A percentile compares a stretch with the other conserved stretches of the same genome.
phyloP scores from a whole-genome alignment of 30 jellyfish, hydroid and myxozoan species.

The Hydractinia symbiolongicarpus region DNA sequence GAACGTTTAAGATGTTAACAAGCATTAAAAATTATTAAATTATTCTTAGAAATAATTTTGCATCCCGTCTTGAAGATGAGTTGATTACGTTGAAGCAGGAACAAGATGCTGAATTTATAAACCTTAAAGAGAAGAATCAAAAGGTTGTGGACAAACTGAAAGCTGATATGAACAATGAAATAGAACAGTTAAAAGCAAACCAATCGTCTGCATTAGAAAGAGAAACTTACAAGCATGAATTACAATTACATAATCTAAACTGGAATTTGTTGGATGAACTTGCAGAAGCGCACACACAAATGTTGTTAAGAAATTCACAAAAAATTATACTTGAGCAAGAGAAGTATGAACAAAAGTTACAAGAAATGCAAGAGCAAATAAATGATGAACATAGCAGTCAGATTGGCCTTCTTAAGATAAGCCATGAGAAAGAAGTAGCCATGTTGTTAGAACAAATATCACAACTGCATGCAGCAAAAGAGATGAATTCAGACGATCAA shows the following conservation, averaged over 20 bases:
- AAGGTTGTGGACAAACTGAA: too few species aligned
- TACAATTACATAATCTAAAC: background rate
- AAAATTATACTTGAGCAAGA: background rate
- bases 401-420: too few species aligned
- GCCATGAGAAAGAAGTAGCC: background rate
- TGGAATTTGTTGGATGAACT: background rate
- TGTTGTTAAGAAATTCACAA: background rate
- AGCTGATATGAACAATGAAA: background rate
- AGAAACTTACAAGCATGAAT: background rate
- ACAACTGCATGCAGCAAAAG: background rate
- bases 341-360: too few species aligned
- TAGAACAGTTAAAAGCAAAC: background rate
- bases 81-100: too few species aligned
- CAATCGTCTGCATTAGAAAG: background rate
- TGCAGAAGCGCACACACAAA: conserved; percentile 11
- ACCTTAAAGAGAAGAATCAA: too few species aligned
- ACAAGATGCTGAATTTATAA: too few species aligned
- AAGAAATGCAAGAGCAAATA: background rate
- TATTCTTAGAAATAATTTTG: too few species aligned
- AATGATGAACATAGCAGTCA: background rate
- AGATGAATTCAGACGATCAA: background rate
- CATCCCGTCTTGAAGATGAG: too few species aligned
- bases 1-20: too few species aligned
- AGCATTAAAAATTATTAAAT: too few species aligned
- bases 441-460: background rate